Conservation (phyloP, 2,888 invertebrate species). For the Phragmatobia fuliginosa region DNA sequence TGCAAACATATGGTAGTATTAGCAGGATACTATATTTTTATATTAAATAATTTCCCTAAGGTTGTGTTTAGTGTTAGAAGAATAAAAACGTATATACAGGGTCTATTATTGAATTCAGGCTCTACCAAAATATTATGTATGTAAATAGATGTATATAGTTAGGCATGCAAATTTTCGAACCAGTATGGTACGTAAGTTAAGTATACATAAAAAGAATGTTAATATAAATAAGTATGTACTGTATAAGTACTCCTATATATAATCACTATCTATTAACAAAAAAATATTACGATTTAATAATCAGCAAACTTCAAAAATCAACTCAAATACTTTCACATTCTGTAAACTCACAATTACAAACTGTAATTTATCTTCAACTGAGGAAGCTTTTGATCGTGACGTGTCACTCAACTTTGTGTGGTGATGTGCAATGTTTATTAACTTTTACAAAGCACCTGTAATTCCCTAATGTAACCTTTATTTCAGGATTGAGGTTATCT, state of each 20-base stretch:
- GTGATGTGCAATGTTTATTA: constrained; percentile 35
- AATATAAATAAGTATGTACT: too few relatives aligned
- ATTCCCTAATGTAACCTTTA: background rate
- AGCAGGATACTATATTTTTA: constrained; percentile 14
- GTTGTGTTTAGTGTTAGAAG: background rate
- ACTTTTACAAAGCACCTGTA: constrained; percentile 10
- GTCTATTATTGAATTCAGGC: too few relatives aligned
- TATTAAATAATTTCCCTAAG: background rate
- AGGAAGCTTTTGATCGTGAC: constrained; percentile 41
- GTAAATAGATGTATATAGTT: background rate
- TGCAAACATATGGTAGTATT: constrained; percentile 36
- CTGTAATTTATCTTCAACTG: constrained; percentile 39
- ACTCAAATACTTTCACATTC: background rate
- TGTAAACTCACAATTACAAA: constrained; percentile 29
- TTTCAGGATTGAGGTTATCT: background rate
- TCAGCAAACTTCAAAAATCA: background rate
- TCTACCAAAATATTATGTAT: background rate
- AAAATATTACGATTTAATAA: background rate
- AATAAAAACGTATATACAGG: background rate
- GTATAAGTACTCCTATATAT: background rate
- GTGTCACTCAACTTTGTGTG: constrained; percentile 35
- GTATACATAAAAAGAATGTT: too few relatives aligned
- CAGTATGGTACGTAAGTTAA: too few relatives aligned
- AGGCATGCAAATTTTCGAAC: background rate
- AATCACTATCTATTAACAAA: background rate